These are phyloP conservation scores for Channa argus DNA, from an alignment of 2,113 vertebrate species.

Conservation along the genomic window DNA sequence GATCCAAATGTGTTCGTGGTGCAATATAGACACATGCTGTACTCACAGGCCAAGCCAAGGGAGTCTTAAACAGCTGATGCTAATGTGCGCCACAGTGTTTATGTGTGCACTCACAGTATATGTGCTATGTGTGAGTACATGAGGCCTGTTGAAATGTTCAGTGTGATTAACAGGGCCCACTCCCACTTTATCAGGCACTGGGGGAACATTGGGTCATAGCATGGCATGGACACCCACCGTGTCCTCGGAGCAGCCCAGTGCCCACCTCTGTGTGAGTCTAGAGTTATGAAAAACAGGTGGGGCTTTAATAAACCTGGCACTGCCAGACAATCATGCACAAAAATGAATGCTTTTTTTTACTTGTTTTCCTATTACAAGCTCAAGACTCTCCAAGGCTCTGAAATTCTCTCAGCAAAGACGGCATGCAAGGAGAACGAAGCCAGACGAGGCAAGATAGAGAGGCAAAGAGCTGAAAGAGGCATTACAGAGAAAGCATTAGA, in stretches of 20 bases:
- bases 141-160: slow-evolving; percentile 50
- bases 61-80: slow-evolving; percentile 73
- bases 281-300: slow-evolving; percentile 85
- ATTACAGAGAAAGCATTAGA: slow-evolving; percentile 75
- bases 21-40: slow-evolving; percentile 56
- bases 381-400: slow-evolving; percentile 69
- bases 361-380: slow-evolving; percentile 69
- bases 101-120: slow-evolving; percentile 45
- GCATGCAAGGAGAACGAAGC: slow-evolving; percentile 63
- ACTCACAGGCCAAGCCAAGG: slow-evolving; percentile 58
- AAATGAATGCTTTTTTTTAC: slow-evolving; percentile 65
- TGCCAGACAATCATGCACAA: slow-evolving; percentile 82
- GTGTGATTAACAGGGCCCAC: slow-evolving; percentile 85
- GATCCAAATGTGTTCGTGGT: slow-evolving; percentile 53
- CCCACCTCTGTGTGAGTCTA: slow-evolving; percentile 76
- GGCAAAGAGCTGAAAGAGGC: slow-evolving; percentile 69
- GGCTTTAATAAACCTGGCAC: slow-evolving; percentile 78
- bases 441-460: slow-evolving; percentile 64
- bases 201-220: slow-evolving; percentile 85
- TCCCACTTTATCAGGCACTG: slow-evolving; percentile 85
- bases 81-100: slow-evolving; percentile 62
- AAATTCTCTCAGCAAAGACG: slow-evolving; percentile 68
- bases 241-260: slow-evolving; percentile 62
- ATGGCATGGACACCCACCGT: slow-evolving; percentile 68
- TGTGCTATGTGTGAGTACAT: slow-evolving; percentile 47